Evolutionary conservation across 2,888 invertebrate species (phyloP), one percentile per base, ranked within the genome.

Genomic region (Hypsopygia costalis): DNA sequence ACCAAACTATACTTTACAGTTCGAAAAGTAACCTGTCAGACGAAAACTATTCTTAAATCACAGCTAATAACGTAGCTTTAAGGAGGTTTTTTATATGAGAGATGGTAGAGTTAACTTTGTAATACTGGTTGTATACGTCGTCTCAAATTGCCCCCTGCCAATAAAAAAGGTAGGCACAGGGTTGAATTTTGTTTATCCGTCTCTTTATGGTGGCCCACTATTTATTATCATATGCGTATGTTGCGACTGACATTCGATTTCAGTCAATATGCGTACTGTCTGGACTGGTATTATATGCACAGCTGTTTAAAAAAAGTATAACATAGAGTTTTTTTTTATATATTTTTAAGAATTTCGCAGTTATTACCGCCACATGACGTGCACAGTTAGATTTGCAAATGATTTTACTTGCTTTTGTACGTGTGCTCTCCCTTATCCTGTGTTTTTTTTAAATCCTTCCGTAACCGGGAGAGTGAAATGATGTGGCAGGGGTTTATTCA

Each of bases 101-200:
- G 28, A 52, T 28, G 36, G 58, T 45, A 45, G 47, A 51, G 36
- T 50, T 47, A 51, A 44, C 43, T 55, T 67, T 54, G 76, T 70
- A 53, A 60, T 63, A 65, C 63, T 71, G 74, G 73, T 75, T 76
- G 81, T 80, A 78, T 79, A 82, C 80, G 78, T 80, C 81, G 79
- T 82, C 81, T 82, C 77, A 74, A 83, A 83, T 85, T 82, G 81
- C 86, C 81, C 81, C 81, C 79, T 77, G 81, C 82, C 80, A 83
- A 83, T 82, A 86, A 85, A 86, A 85, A 81, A 79, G 82, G 85
- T 78, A 80, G 77, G 72, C 70, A 75, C 71, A 75, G 77, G 76
- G 74, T 71, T 75, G 81, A 85, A 83, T 86, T 86, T 83, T 86
- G 83, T 87, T 86, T 85, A 85, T 87, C 83, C 74, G 74, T 76